phyloP scores from a whole-genome alignment of 2,113 vertebrate species.

The Sphaerodactylus townsendi region DNA sequence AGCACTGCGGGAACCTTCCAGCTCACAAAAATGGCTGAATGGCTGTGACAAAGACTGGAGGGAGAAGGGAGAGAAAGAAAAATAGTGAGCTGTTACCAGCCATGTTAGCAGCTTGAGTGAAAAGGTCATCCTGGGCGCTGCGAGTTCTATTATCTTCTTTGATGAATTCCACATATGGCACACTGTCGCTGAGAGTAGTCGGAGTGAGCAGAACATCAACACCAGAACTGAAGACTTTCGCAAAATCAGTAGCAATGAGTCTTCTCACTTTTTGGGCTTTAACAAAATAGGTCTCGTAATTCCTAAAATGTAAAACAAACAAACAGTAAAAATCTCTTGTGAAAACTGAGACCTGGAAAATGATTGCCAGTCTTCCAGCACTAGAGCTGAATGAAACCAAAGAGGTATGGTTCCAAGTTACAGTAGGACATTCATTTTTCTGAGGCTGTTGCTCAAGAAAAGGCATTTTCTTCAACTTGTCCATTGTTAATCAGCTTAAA shows the following conservation, averaged over 20 bases:
- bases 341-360: neutral
- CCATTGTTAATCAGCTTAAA: neutral
- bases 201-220: conserved; percentile 92
- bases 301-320: conserved; percentile 70
- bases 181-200: conserved; percentile 85
- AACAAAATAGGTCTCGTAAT: conserved; percentile 89
- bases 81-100: conserved; percentile 79
- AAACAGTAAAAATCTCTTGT: neutral
- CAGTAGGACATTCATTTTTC: neutral
- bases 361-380: neutral
- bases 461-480: neutral
- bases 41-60: neutral
- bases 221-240: conserved; percentile 81
- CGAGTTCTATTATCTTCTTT: conserved; percentile 94
- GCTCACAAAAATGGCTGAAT: neutral
- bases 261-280: conserved; percentile 94
- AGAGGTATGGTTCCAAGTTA: neutral
- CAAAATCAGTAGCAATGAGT: conserved; percentile 89
- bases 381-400: neutral
- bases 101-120: conserved; percentile 93
- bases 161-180: conserved; percentile 80
- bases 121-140: conserved; percentile 88
- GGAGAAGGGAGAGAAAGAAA: neutral
- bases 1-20: neutral
- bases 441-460: neutral